Evolutionary conservation across 2,113 vertebrate genomes (phyloP), one percentile per base, ranked within the genome.

Genomic region (Chrysemys picta): DNA sequence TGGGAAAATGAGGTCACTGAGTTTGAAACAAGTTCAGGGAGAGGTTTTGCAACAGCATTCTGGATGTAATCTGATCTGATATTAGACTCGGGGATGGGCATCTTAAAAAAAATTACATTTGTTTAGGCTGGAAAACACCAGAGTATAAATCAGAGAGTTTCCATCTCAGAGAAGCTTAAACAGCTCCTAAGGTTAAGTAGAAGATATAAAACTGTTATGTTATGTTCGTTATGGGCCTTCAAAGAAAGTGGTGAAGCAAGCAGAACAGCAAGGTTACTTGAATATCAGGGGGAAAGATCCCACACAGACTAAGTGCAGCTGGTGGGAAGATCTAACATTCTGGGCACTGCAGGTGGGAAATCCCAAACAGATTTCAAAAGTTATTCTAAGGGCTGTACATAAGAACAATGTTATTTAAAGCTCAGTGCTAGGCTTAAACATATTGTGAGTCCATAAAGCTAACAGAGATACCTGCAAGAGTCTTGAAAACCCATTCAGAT

Each of bases 181-280:
- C 56, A 95, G 69, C 76, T 95, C 53, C 81, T 86, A 94, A 97
- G 95, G 90, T 97, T 96, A 97, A 95, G 94, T 90, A 84, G 93
- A 81, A 94, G 87, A 94, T 89, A 95, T 96, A 95, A 96, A 92
- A 84, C 59, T 83, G 80, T 95, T 94, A 94, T 2, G 29, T 42
- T 95, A 56, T 89, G 85, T 95, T 97, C 96, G 81, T 93, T 95
- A 90, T 50, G 11, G n/a, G 49, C 35, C 72, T 92, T 95, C 89
- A 86, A 91, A 93, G 27, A 65, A 93, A 93, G 19, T 38, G 80
- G 45, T 65, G 80, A 90, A 91, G 69, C 80, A 95, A 95, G 87
- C 27, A 89, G 82, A n/a, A 54, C 79, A 31, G 31, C 81, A 92
- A 95, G 69, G 80, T 94, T 87, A 82, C 42, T 82, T 69, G 50